Conservation (phyloP, 2,888 invertebrate genomes). For the Amphipoea lucens region DNA sequence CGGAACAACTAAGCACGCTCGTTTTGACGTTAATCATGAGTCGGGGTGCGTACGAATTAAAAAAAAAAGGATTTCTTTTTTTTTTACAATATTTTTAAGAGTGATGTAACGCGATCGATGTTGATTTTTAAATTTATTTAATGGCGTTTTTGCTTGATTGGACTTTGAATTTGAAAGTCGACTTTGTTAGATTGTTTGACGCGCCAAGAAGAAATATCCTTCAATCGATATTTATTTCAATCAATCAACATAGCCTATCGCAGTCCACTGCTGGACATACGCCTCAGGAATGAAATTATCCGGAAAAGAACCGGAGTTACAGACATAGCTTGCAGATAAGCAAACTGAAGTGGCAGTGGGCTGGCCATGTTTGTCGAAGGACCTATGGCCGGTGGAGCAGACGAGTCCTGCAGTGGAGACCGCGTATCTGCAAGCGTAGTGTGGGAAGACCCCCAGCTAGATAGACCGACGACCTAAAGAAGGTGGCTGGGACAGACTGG, state of each 20-base stretch:
- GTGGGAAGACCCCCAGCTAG: neutral
- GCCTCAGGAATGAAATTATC: neutral
- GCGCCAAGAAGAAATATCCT: neutral
- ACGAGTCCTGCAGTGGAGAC: neutral
- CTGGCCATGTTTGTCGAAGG: neutral
- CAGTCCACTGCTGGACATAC: neutral
- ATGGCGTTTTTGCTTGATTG: neutral
- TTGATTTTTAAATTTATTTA: conserved; percentile 11
- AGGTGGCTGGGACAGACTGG: neutral
- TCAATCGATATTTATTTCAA: neutral
- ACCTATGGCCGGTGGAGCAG: neutral
- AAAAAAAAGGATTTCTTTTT: conserved; percentile 24
- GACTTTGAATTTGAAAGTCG: neutral
- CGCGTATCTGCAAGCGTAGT: neutral
- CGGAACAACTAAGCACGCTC: conserved; percentile 77
- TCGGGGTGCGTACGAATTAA: conserved; percentile 66
- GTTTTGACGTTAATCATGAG: conserved; percentile 70
- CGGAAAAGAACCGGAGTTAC: neutral
- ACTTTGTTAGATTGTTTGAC: neutral
- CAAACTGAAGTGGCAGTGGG: neutral
- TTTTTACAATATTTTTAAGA: conserved; percentile 38
- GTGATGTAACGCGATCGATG: conserved; percentile 29
- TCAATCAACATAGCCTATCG: neutral
- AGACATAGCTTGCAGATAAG: neutral
- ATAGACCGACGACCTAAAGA: neutral